Evolutionary conservation across 2,888 invertebrate genomes (phyloP).

Genomic region (Cataglyphis livida): DNA sequence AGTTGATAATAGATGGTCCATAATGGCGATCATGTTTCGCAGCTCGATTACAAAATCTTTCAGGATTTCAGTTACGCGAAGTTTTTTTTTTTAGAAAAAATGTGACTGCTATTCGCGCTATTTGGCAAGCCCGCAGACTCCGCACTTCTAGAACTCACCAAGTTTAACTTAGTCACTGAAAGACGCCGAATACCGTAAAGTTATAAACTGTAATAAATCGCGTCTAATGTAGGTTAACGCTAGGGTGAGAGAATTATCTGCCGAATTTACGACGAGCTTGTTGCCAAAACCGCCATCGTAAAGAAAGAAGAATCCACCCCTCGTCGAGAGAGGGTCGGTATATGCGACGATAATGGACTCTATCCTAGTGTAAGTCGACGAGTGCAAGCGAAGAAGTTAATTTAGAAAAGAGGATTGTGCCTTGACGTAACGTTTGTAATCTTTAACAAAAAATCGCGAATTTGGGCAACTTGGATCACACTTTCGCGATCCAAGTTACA

Average conservation of each 20-base stretch:
- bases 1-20: constrained; percentile 50
- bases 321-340: constrained; percentile 12
- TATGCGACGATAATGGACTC: constrained; percentile 73
- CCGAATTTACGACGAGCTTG: constrained; percentile 76
- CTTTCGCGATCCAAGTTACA: background rate
- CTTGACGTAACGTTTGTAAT: constrained; percentile 75
- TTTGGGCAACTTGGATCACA: constrained; percentile 17
- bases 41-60: constrained; percentile 1
- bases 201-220: constrained; percentile 75
- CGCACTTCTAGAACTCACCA: constrained; percentile 46
- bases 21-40: constrained; percentile 19
- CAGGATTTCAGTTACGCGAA: background rate
- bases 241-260: constrained; percentile 74
- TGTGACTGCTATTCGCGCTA: constrained; percentile 5
- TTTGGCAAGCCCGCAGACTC: constrained; percentile 64
- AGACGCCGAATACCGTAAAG: constrained; percentile 53
- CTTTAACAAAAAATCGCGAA: constrained; percentile 67
- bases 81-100: constrained; percentile 13
- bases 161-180: constrained; percentile 25
- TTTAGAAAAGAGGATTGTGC: constrained; percentile 78
- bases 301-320: constrained; percentile 62
- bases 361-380: constrained; percentile 51
- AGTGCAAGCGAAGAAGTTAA: constrained; percentile 73
- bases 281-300: constrained; percentile 76
- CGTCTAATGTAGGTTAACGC: constrained; percentile 73